Evolutionary conservation across 2,113 vertebrate species (phyloP), one percentile per base, ranked within the genome.

Genomic region (Sinocyclocheilus maitianheensis): DNA sequence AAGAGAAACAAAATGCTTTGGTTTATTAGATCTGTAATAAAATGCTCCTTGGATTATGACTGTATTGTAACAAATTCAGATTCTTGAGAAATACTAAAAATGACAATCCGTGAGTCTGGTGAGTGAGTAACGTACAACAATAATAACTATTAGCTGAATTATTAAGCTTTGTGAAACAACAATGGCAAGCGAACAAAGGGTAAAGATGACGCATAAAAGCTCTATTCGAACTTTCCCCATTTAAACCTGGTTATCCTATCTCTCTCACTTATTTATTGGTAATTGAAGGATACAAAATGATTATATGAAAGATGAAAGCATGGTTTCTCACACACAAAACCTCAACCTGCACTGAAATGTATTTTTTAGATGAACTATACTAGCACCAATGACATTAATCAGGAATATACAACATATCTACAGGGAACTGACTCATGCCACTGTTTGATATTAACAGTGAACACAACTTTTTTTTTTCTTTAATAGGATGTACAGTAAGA

Each of bases 1-100:
- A 16, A 12, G 55, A 62, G 13, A 46, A 65, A 63, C 3, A 5
- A 81, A 46, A 81, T 48, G 6, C 60, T 65, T 81, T 81, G 78
- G 78, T 81, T 63, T 26, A 13, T 81, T 5, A 80, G 58, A 80
- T 62, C 78, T 63, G 16, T 78, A n/a, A 58, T 37, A 37, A 58
- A 80, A 40, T 10, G 22, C 24, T 76, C 11, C 10, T 60, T 79
- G 34, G 53, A 40, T 62, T n/a, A 65, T 46, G 37, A 80, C 78
- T 80, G 37, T 80, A 9, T 13, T 30, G 11, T 60, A 77, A 22
- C 53, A 60, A 76, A 24, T 26, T 26, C 43, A 48, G 22, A 16
- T 48, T 7, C 22, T 48, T 5, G 9, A 22, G 53, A 78, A 9
- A 37, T 12, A 22, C 10, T 46, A 40, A 60, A 79, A 63, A 5